phyloP scores from a whole-genome alignment of 2,797 vertebrate species.

The Threskiornis aethiopicus region DNA sequence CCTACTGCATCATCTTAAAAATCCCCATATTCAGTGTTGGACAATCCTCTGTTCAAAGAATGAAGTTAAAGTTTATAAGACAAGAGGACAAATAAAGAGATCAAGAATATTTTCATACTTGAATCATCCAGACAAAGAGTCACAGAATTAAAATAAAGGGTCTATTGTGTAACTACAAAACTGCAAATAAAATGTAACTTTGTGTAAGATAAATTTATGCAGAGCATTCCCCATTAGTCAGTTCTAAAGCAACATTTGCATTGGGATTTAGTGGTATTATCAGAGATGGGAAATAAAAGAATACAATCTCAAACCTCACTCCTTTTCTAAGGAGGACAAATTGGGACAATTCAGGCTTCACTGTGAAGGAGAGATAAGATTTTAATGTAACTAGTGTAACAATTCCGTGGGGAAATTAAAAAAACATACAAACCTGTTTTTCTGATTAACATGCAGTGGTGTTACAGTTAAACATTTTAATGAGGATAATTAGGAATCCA shows the following conservation, averaged over 20 bases:
- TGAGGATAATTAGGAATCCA: background rate
- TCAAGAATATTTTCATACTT: background rate
- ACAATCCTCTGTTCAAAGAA: background rate
- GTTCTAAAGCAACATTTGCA: background rate
- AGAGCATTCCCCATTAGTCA: background rate
- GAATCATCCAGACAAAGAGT: background rate
- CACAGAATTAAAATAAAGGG: background rate
- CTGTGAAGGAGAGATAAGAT: background rate
- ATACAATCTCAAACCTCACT: background rate
- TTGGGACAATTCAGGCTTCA: background rate
- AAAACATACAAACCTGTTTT: background rate
- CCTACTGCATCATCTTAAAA: background rate
- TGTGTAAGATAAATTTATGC: background rate
- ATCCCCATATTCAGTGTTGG: background rate
- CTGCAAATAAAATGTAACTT: background rate
- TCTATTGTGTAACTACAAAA: background rate
- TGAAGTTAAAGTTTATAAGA: background rate
- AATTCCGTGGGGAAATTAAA: background rate
- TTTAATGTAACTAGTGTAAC: background rate
- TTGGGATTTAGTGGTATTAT: background rate
- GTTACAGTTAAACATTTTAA: background rate
- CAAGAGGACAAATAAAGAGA: background rate
- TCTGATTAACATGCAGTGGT: background rate
- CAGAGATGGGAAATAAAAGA: background rate
- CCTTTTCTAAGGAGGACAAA: background rate